A percentile compares a stretch with the other conserved stretches of the same genome.
These are phyloP conservation scores for Chironomus tentans DNA, from an alignment of 2,888 invertebrate genomes.

Conservation along the genomic window DNA sequence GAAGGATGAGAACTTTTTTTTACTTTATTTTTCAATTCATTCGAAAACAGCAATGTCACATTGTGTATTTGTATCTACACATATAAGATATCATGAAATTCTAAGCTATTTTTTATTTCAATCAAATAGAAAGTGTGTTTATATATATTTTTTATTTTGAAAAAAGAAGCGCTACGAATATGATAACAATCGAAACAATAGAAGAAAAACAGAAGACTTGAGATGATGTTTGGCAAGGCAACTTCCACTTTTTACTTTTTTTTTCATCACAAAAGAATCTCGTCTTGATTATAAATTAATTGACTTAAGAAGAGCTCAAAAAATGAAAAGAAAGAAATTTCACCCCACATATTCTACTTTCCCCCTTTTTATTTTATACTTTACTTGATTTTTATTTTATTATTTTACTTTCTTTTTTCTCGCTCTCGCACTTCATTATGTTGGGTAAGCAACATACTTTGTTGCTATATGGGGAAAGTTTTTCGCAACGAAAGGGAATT, in stretches of 20 bases:
- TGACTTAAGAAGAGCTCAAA: not conserved
- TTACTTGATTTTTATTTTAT: no score
- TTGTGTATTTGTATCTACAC: no score
- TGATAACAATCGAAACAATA: not conserved
- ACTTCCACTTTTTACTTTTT: no score
- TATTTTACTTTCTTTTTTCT: no score
- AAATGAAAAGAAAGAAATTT: not conserved
- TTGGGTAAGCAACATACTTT: no score
- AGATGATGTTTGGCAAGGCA: no score
- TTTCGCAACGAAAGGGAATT: no score
- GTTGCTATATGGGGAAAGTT: no score
- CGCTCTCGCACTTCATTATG: not conserved
- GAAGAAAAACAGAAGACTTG: not conserved
- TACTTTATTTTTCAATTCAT: no score
- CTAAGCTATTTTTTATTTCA: not conserved
- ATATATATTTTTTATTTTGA: not conserved
- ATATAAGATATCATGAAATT: not conserved
- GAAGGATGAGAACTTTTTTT: not conserved
- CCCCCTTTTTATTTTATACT: no score
- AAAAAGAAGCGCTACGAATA: not conserved
- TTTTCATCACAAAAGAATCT: not conserved
- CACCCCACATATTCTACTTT: not conserved
- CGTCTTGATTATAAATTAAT: conserved; percentile 12
- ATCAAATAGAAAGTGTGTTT: no score
- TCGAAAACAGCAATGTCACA: no score